Base-by-base conservation (phyloP, 2,113 vertebrate species). In the Plectropomus leopardus region DNA sequence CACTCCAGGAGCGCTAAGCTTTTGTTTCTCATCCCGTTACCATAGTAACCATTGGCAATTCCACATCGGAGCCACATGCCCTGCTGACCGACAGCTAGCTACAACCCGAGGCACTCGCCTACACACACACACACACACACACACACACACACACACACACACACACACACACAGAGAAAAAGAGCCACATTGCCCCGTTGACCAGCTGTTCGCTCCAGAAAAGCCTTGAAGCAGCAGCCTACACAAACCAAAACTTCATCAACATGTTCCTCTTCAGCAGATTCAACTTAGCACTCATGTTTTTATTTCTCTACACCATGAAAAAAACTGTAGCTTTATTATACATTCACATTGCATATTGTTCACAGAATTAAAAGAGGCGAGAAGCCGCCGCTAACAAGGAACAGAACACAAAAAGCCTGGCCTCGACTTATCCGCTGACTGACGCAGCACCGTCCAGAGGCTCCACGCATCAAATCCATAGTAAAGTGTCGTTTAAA, bases 31-130 rank as follows among this genome's bases (percentile, higher is more conserved):
- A 83, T 72, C 26, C 51, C 59, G 78, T 93, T 89, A 68, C 86
- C 86, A 86, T 87, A 75, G 93, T 26, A 86, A 93, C 89, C 32
- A 30, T 53, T 86, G 76, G 85, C 79, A 90, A 91, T 90, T 89
- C 91, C 84, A 80, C 84, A 85, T 89, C 40, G 40, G 67, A 91
- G 86, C 82, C 74, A 84, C 88, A 84, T 91, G 89, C 92, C 92
- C 89, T 88, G 90, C 88, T 91, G 90, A 94, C 90, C 92, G 71
- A 85, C 88, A 90, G 80, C 82, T 70, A 86, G 83, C 77, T 87
- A 68, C 83, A 89, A 89, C 88, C 73, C 17, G 69, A 86, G 87
- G 85, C 80, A n/a, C 75, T 82, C 84, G 91, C 92, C 90, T 83
- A 93, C 90, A 86, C 84, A 87, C 63, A 86, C 53, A 58, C 57